Conservation (phyloP, 2,797 vertebrate species). For the Sorex maritimensis region DNA sequence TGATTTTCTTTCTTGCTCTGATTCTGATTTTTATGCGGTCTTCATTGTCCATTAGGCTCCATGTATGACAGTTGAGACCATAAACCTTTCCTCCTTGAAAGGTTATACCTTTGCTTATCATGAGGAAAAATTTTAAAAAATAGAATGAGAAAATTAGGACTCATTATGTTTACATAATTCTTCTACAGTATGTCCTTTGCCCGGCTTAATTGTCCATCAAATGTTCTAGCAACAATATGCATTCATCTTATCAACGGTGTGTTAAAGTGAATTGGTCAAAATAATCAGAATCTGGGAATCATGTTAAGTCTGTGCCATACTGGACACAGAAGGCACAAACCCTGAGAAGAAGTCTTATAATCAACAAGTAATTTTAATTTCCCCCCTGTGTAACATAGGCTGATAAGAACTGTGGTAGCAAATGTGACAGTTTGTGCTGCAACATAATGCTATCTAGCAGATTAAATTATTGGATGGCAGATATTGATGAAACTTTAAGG, state of each 20-base stretch:
- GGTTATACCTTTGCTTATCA: not conserved
- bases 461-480: not conserved
- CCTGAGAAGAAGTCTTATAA: not conserved
- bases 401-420: not conserved
- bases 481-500: not conserved
- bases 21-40: not conserved
- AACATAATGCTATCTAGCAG: not conserved
- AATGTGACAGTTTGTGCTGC: not conserved
- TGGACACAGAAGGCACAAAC: too few relatives aligned
- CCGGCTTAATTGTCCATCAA: not conserved
- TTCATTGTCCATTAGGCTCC: not conserved
- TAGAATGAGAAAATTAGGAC: not conserved
- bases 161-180: not conserved
- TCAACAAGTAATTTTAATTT: too few relatives aligned
- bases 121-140: not conserved
- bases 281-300: not conserved
- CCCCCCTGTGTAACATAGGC: too few relatives aligned
- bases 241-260: not conserved
- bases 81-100: not conserved
- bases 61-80: not conserved
- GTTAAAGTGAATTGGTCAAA: not conserved
- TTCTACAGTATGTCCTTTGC: not conserved
- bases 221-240: not conserved
- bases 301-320: rapidly evolving
- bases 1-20: not conserved